Evolutionary conservation across 2,888 invertebrate species (phyloP).

Genomic region (Cremastobaeus sp.): DNA sequence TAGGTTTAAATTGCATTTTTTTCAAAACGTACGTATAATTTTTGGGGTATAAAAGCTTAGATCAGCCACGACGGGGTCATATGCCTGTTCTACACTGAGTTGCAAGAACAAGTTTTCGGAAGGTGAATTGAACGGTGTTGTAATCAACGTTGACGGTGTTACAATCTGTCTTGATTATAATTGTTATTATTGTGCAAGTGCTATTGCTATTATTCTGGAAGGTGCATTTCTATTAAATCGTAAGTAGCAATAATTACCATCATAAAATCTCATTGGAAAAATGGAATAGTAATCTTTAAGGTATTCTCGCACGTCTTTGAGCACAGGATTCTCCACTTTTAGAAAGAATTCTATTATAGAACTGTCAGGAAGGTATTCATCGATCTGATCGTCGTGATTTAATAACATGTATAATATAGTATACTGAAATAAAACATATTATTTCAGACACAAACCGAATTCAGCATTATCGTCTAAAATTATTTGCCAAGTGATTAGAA

Average conservation of each 20-base stretch:
- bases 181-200: too few relatives aligned
- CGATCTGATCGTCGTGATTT: conserved; percentile 50
- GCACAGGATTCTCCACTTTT: conserved; percentile 53
- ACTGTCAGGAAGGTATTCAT: conserved; percentile 66
- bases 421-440: not conserved
- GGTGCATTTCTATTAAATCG: not conserved
- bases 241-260: conserved; percentile 57
- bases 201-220: conserved; percentile 18
- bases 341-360: conserved; percentile 68
- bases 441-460: not conserved
- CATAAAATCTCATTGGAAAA: conserved; percentile 62
- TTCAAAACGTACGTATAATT: too few relatives aligned
- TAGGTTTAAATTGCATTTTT: too few relatives aligned
- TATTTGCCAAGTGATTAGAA: too few relatives aligned
- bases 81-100: too few relatives aligned
- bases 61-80: too few relatives aligned
- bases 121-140: too few relatives aligned
- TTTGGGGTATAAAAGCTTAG: too few relatives aligned
- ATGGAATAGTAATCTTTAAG: conserved; percentile 52
- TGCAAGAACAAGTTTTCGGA: too few relatives aligned
- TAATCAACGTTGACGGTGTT: too few relatives aligned
- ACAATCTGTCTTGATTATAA: too few relatives aligned
- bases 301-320: conserved; percentile 65
- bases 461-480: too few relatives aligned
- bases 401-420: conserved; percentile 47